These are phyloP conservation scores for Carposina sasakii DNA, from an alignment of 1,140 invertebrate species.

Conservation along the genomic window DNA sequence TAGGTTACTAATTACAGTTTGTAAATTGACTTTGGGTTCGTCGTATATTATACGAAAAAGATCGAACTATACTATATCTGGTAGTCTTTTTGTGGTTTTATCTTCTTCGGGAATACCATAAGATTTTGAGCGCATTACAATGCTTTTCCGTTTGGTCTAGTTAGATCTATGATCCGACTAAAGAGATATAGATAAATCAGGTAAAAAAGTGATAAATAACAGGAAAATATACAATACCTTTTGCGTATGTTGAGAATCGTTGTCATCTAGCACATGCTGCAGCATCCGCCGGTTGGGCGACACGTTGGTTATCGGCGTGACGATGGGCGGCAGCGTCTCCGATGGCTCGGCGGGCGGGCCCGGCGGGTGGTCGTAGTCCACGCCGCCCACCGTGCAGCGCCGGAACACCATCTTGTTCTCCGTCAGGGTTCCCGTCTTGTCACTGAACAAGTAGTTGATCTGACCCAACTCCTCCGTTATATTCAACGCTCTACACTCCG, in stretches of 20 bases:
- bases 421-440: constrained; percentile 97
- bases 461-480: constrained; percentile 98
- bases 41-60: too few species aligned
- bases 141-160: too few species aligned
- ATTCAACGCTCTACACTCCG: constrained; percentile 96
- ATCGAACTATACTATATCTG: too few species aligned
- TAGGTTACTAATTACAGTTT: too few species aligned
- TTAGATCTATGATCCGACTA: too few species aligned
- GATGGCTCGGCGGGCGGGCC: constrained; percentile 73
- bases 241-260: constrained; percentile 57
- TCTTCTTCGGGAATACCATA: too few species aligned
- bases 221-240: constrained; percentile 35
- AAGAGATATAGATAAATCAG: too few species aligned
- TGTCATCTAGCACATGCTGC: constrained; percentile 73
- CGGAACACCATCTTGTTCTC: constrained; percentile 98
- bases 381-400: constrained; percentile 89
- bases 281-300: constrained; percentile 78
- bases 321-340: constrained; percentile 67
- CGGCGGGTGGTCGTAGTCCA: constrained; percentile 89
- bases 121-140: too few species aligned
- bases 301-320: constrained; percentile 72
- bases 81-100: too few species aligned
- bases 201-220: too few species aligned
- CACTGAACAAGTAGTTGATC: constrained; percentile 96
- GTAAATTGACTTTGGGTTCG: too few species aligned